Base-by-base conservation (phyloP, 35 echinoderm and acorn worm genomes). In the Stichopus chloronotus region DNA sequence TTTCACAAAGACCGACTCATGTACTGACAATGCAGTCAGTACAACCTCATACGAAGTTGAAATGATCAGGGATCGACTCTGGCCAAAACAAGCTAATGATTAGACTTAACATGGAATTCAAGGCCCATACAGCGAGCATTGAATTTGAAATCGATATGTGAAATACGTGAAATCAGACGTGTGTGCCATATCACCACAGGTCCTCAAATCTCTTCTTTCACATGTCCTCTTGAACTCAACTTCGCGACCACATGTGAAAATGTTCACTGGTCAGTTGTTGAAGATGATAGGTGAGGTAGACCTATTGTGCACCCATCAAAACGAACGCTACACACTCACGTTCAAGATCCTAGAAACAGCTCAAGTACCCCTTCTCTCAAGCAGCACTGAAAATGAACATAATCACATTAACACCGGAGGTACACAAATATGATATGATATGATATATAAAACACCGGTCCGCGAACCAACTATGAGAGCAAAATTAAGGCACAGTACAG, bases 271-370 rank as follows among this genome's bases (percentile, higher is more conserved):
- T 9, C 76, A 79, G 76, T 21, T 79, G 22, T 5, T 79, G 76
- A 21, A 79, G 76, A 79, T 79, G 22, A 19, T 79, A 79, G 76
- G 76, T 12, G 76, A 79, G 22, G 82, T 85, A 19, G 82, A 85
- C 82, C 82, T 85, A 85, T 11, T 14, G 52, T 85, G 82, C 55
- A 85, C 82, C 82, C 54, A 85, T 85, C 82, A 85, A 53, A 57
- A 85, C 21, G 8, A 85, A 52, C 52, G 82, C 7, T 85, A 1
- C 82, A 58, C 55, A 85, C 82, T 85, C 52, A 56, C 87, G 57
- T 89, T 89, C 63, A 89, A 89, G 87, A 25, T 89, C 56, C 57
- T 89, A 68, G 87, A 89, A 30, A 89, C 87, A 61, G 25, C 8
- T 60, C 87, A 89, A 65, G 87, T 17, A 0, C 76, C 76, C 76